Conservation (phyloP, 2,113 vertebrate species). For the Camelus bactrianus region DNA sequence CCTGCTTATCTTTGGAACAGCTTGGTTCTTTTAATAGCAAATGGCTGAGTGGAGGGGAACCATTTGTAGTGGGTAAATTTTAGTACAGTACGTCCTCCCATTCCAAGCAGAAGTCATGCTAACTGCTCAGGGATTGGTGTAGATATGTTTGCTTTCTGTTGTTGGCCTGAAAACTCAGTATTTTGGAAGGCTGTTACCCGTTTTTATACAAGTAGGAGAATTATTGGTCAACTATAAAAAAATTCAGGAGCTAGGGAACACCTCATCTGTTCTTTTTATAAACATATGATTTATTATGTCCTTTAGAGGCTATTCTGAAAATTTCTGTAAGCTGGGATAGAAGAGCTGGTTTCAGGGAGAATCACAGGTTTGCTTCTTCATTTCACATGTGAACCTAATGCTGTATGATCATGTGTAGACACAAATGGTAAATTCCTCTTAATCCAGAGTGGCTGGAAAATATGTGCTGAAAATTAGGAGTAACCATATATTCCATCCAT, state of each 20-base stretch:
- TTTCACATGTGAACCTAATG: not conserved
- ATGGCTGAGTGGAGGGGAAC: constrained; percentile 73
- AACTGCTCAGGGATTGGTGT: not conserved
- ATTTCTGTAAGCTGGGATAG: not conserved
- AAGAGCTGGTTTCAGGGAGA: not conserved
- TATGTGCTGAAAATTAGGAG: not conserved
- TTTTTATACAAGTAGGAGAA: not conserved
- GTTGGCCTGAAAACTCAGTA: not conserved
- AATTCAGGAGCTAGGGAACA: not conserved
- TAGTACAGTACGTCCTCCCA: constrained; percentile 70
- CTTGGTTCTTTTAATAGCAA: constrained; percentile 83
- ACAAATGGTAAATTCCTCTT: not conserved
- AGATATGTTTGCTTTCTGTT: not conserved
- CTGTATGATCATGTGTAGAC: not conserved
- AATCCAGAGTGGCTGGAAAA: not conserved
- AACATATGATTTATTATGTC: not conserved
- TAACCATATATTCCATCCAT: not conserved
- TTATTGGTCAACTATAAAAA: not conserved
- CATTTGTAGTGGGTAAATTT: constrained; percentile 69
- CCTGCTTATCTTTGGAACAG: constrained; percentile 82
- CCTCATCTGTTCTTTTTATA: constrained; percentile 10
- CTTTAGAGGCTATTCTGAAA: not conserved
- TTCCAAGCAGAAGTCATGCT: constrained; percentile 54
- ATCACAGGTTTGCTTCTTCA: not conserved
- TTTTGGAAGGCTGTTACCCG: constrained; percentile 36